Conservation (phyloP, 2,797 vertebrate species). For the Melanotaenia maccullochi region DNA sequence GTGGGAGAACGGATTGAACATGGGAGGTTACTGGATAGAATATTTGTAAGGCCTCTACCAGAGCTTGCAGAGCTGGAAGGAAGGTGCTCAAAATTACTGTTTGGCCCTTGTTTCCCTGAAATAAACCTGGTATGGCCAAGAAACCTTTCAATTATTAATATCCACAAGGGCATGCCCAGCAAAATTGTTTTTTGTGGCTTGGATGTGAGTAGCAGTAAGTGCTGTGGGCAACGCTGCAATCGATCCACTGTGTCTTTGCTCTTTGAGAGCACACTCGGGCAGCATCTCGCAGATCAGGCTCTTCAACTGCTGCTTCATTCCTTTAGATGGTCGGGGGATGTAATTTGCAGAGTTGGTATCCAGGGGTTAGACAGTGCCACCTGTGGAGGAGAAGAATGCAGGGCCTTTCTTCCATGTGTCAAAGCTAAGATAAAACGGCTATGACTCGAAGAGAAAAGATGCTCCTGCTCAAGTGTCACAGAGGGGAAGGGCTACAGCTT, state of each 20-base stretch:
- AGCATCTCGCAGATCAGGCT: conserved; percentile 38
- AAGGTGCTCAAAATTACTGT: conserved; percentile 38
- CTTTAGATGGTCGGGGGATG: conserved; percentile 55
- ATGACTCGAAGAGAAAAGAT: conserved; percentile 32
- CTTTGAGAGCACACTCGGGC: conserved; percentile 29
- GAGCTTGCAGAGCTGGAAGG: conserved; percentile 23
- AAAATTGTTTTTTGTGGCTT: conserved; percentile 70
- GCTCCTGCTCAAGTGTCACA: conserved; percentile 29
- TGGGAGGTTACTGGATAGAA: conserved; percentile 30
- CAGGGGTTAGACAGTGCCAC: conserved; percentile 54
- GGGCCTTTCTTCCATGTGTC: conserved; percentile 47
- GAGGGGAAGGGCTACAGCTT: conserved; percentile 9
- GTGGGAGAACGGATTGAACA: conserved; percentile 54
- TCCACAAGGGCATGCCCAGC: conserved; percentile 59
- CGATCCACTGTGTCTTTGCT: conserved; percentile 56
- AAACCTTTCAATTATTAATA: conserved; percentile 81
- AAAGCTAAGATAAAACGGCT: conserved; percentile 43
- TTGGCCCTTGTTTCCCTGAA: conserved; percentile 60
- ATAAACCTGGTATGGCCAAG: conserved; percentile 67
- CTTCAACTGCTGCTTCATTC: conserved; percentile 41
- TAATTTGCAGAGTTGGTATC: conserved; percentile 62
- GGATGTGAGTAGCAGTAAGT: conserved; percentile 57
- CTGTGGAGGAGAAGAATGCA: conserved; percentile 42
- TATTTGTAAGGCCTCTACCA: conserved; percentile 31
- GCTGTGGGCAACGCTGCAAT: conserved; percentile 58